Evolutionary conservation across 2,888 invertebrate species (phyloP).

Genomic region (Thyatira batis): DNA sequence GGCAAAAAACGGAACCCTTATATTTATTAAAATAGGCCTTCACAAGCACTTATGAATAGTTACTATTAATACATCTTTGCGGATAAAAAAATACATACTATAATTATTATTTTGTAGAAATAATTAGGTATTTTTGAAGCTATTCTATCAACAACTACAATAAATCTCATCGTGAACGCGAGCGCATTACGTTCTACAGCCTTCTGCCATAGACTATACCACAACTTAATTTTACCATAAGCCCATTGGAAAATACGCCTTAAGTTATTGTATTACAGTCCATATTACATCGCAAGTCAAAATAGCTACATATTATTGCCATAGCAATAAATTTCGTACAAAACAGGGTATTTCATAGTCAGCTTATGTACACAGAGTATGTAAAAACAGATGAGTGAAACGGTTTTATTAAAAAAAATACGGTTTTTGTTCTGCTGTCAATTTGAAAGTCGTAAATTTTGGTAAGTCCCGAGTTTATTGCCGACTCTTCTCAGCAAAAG

Average conservation of each 20-base stretch:
- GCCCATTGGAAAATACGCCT: conserved; percentile 11
- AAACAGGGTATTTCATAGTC: conserved; percentile 45
- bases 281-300: conserved; percentile 7
- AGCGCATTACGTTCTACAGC: conserved; percentile 39
- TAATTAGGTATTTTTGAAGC: background rate
- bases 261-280: conserved; percentile 11
- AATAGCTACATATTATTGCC: conserved; percentile 23
- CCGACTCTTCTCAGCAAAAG: too few relatives aligned
- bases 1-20: too few relatives aligned
- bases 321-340: conserved; percentile 53
- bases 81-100: too few relatives aligned
- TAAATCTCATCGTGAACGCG: conserved; percentile 36
- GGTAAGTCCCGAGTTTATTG: too few relatives aligned
- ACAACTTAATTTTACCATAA: conserved; percentile 23
- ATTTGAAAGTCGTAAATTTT: too few relatives aligned
- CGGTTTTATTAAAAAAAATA: background rate
- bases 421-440: background rate
- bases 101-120: too few relatives aligned
- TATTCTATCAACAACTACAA: conserved; percentile 25
- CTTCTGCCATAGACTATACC: conserved; percentile 37
- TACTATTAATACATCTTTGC: too few relatives aligned
- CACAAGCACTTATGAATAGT: too few relatives aligned
- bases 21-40: too few relatives aligned
- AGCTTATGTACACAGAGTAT: conserved; percentile 22
- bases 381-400: background rate